Evolutionary conservation across 2,113 vertebrate genomes (phyloP).

Genomic region (Sardina pilchardus): DNA sequence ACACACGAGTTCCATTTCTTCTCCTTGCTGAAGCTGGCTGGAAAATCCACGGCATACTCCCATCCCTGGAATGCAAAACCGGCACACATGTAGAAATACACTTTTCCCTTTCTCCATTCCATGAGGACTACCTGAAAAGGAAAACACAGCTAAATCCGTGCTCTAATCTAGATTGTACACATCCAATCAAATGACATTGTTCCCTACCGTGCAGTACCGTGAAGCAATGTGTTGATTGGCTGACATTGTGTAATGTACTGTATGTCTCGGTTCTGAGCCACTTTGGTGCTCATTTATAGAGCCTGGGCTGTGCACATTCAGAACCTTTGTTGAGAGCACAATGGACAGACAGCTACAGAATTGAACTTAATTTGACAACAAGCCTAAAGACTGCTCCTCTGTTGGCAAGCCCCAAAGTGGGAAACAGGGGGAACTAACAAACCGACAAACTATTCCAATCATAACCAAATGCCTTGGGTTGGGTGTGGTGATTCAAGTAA

Average conservation of each 20-base stretch:
- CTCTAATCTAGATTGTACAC: neutral
- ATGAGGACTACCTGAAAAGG: neutral
- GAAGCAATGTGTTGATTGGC: neutral
- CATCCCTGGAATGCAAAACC: conserved; percentile 77
- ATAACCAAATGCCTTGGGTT: neutral
- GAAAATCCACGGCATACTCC: conserved; percentile 95
- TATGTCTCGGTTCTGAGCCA: neutral
- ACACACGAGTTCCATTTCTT: conserved; percentile 98
- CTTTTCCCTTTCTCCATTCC: neutral
- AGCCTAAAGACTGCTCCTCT: neutral
- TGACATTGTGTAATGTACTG: neutral
- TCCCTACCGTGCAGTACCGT: neutral
- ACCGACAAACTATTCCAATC: neutral
- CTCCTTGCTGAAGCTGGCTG: conserved; percentile 87
- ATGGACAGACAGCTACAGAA: no score
- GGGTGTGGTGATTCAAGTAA: neutral
- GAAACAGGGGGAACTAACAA: neutral
- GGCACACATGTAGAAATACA: neutral
- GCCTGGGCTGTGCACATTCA: neutral
- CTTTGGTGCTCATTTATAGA: neutral
- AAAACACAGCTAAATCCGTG: neutral
- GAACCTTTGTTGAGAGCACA: no score
- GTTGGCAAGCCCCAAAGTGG: neutral
- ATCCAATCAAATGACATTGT: neutral
- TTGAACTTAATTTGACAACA: neutral